Conservation (phyloP, 2,113 vertebrate species). For the Phainopepla nitens region DNA sequence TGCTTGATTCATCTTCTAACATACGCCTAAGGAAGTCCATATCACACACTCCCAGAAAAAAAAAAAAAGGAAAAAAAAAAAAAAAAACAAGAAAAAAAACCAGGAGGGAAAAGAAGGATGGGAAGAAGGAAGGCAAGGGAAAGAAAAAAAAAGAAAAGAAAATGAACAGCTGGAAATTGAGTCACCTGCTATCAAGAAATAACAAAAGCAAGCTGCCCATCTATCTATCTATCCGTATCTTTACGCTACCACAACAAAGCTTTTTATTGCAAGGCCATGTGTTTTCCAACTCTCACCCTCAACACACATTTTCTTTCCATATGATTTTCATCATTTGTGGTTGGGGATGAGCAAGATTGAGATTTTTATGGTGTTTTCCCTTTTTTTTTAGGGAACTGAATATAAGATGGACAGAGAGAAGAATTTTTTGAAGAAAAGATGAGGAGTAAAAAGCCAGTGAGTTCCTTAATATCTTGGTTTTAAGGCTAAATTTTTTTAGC, state of each 20-base stretch:
- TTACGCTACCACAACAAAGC: neutral
- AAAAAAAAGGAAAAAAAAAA: fast-evolving
- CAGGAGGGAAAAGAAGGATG: too few relatives aligned
- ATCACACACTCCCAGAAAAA: neutral
- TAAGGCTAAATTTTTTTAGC: neutral
- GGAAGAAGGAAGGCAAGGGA: neutral
- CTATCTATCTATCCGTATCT: neutral
- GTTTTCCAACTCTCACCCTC: neutral
- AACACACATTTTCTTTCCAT: neutral
- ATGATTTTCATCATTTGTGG: neutral
- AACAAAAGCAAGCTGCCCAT: neutral
- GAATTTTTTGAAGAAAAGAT: neutral
- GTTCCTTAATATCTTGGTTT: neutral
- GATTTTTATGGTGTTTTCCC: neutral
- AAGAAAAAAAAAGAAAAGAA: neutral
- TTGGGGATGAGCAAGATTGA: neutral
- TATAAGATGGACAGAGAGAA: neutral
- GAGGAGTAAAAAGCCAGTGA: neutral
- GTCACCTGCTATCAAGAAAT: neutral
- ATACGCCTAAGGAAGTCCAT: neutral
- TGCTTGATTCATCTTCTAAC: neutral
- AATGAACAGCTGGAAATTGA: neutral
- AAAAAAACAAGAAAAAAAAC: fast-evolving
- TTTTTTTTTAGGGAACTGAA: neutral
- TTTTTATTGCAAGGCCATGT: neutral